Percentiles rank a stretch among this genome's conserved stretches.
These are phyloP conservation scores for Dendrolimus pini DNA, from an alignment of 2,888 invertebrate genomes.

Conservation along the genomic window DNA sequence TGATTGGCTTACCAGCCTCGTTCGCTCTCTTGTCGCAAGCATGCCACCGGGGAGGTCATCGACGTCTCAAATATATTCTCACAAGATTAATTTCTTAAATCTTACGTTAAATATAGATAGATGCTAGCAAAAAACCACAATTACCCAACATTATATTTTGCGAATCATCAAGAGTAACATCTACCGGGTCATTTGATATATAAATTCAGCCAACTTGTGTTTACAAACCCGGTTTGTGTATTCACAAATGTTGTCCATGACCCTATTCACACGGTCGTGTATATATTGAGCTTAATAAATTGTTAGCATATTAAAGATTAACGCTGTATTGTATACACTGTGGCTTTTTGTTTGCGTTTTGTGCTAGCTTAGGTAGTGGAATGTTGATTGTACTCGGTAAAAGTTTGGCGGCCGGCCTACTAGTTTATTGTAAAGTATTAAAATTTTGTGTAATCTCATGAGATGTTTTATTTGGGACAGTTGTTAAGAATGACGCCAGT, in stretches of 20 bases:
- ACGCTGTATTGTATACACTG: not conserved
- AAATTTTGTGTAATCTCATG: too few relatives aligned
- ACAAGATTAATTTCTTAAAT: too few relatives aligned
- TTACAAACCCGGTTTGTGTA: not conserved
- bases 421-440: too few relatives aligned
- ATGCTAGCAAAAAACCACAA: not conserved
- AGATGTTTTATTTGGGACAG: too few relatives aligned
- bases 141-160: too few relatives aligned
- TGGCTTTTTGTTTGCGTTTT: not conserved
- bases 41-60: too few relatives aligned
- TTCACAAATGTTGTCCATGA: not conserved
- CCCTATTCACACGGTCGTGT: not conserved
- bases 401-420: too few relatives aligned
- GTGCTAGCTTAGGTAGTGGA: not conserved
- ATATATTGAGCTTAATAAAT: not conserved
- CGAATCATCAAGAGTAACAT: not conserved
- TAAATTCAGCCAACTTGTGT: not conserved
- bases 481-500: too few relatives aligned
- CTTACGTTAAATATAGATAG: not conserved
- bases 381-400: not conserved
- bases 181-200: not conserved
- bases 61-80: too few relatives aligned
- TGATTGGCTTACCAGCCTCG: too few relatives aligned
- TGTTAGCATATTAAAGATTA: not conserved
- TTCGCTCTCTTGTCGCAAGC: too few relatives aligned